Evolutionary conservation across 2,797 vertebrate species (phyloP).

Genomic region (Danio jaintianensis): DNA sequence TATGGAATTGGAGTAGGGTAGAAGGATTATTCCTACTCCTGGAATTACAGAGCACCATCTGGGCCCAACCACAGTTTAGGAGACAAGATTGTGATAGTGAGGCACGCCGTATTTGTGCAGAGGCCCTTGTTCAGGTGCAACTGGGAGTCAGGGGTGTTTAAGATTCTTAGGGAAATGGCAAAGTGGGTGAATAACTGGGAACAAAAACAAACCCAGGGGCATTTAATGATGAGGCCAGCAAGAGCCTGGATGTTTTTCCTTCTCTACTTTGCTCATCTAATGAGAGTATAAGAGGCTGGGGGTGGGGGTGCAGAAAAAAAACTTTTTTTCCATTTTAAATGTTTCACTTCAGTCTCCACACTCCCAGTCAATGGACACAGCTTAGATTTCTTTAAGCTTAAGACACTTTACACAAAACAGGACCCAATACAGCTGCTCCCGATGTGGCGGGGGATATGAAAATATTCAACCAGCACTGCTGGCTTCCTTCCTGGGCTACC

Average conservation of each 20-base stretch:
- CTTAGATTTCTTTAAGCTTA: constrained; percentile 75
- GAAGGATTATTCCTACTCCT: constrained; percentile 70
- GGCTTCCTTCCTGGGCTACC: constrained; percentile 74
- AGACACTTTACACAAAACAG: constrained; percentile 81
- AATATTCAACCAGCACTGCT: constrained; percentile 74
- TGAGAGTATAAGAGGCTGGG: constrained; percentile 33
- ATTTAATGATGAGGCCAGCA: constrained; percentile 77
- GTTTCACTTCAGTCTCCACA: constrained; percentile 75
- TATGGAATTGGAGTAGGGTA: constrained; percentile 51
- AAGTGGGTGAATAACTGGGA: constrained; percentile 76
- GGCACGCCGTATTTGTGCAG: constrained; percentile 70
- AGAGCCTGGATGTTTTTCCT: constrained; percentile 77
- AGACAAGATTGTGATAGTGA: constrained; percentile 59
- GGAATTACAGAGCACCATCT: constrained; percentile 73
- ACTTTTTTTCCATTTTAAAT: constrained; percentile 54
- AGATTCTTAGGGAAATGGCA: constrained; percentile 81
- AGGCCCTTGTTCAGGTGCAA: constrained; percentile 64
- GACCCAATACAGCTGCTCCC: constrained; percentile 79
- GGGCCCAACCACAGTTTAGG: constrained; percentile 62
- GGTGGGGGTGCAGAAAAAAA: constrained; percentile 15
- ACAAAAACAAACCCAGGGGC: constrained; percentile 77
- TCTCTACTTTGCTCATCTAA: constrained; percentile 59
- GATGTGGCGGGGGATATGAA: constrained; percentile 75
- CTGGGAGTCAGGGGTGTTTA: constrained; percentile 71
- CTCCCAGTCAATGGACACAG: constrained; percentile 71